These are phyloP conservation scores for Dendroctonus ponderosae DNA, from an alignment of 1,140 invertebrate genomes.

Conservation along the genomic window DNA sequence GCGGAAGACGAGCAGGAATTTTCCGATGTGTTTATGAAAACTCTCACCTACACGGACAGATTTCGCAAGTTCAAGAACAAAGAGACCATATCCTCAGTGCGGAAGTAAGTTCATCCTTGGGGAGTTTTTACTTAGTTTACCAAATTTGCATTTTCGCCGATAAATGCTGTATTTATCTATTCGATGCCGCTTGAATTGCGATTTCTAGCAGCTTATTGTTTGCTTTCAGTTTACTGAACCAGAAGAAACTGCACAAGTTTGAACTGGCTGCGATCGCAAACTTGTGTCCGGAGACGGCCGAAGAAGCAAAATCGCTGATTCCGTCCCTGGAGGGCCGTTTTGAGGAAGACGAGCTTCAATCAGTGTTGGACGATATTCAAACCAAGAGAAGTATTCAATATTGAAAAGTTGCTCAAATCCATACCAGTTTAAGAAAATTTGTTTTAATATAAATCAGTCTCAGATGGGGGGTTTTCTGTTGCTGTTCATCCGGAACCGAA, in stretches of 20 bases:
- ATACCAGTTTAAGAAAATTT: no score
- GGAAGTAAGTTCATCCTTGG: conserved; percentile 64
- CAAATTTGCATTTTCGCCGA: no score
- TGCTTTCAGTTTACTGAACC: conserved; percentile 76
- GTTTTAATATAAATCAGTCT: no score
- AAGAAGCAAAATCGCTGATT: conserved; percentile 96
- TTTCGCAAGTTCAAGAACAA: conserved; percentile 98
- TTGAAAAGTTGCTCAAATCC: conserved; percentile 58
- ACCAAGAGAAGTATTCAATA: conserved; percentile 97
- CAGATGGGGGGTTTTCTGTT: no score
- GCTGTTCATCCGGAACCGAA: no score
- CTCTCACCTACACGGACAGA: conserved; percentile 91
- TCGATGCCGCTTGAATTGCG: no score
- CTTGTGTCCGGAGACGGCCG: conserved; percentile 94
- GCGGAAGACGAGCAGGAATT: conserved; percentile 98
- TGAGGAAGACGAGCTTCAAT: conserved; percentile 93
- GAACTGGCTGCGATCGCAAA: conserved; percentile 97
- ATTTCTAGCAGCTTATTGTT: not conserved
- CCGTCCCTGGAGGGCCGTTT: conserved; percentile 93
- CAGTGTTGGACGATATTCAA: conserved; percentile 95
- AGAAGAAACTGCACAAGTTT: conserved; percentile 98
- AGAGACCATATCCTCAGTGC: conserved; percentile 93
- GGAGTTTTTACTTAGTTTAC: no score
- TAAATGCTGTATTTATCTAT: no score
- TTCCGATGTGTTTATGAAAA: conserved; percentile 98